phyloP scores from a whole-genome alignment of 2,888 invertebrate genomes.

The Altica lythri region DNA sequence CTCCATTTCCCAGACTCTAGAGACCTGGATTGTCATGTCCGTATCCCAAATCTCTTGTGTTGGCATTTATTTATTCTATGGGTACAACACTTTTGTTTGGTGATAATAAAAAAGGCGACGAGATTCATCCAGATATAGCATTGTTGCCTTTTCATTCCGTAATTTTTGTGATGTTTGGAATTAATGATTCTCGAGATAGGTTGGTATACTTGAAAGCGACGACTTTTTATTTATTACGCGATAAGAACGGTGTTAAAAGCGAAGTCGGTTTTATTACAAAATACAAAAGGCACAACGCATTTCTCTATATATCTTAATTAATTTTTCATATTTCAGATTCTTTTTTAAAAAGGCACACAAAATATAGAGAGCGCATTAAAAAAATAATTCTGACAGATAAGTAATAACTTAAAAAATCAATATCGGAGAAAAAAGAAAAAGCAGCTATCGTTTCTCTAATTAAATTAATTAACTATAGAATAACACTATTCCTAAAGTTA shows the following conservation, averaged over 20 bases:
- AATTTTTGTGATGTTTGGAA: conserved; percentile 28
- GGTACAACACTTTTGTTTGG: conserved; percentile 36
- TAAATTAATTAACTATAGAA: no score
- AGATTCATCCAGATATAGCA: conserved; percentile 29
- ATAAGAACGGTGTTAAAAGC: conserved; percentile 3
- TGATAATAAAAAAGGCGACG: conserved; percentile 31
- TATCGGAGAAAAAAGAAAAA: no score
- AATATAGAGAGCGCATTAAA: no score
- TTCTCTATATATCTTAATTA: no score
- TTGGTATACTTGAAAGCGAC: conserved; percentile 10
- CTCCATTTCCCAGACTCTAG: conserved; percentile 42
- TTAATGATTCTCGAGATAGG: conserved; percentile 26
- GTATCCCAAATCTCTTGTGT: conserved; percentile 39
- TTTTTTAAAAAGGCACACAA: no score
- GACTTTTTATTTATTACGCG: conserved; percentile 17
- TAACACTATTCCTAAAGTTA: no score
- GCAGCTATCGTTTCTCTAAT: no score
- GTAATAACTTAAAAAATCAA: no score
- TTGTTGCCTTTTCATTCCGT: conserved; percentile 31
- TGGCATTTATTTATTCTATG: conserved; percentile 38
- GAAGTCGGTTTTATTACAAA: conserved; percentile 3
- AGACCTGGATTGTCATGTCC: conserved; percentile 44
- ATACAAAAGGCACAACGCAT: no score
- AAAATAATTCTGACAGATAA: no score
- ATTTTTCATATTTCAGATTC: no score